Conservation (phyloP, 2,888 invertebrate genomes). For the Mesoligia furuncula region DNA sequence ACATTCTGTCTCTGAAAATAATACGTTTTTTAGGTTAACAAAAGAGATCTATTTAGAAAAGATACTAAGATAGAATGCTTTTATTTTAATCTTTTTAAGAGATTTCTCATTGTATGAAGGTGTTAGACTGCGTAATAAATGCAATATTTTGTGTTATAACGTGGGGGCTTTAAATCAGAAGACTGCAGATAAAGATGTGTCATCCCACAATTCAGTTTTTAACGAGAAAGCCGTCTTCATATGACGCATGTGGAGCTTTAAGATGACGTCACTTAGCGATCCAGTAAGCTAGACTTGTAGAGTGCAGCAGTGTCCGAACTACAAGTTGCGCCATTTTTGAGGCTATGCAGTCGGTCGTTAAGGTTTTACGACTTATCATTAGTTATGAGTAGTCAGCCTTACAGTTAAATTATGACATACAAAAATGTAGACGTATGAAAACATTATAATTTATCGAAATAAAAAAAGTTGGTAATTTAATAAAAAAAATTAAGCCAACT, state of each 20-base stretch:
- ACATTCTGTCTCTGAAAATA: neutral
- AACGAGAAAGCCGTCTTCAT: conserved; percentile 1
- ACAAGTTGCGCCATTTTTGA: conserved; percentile 6
- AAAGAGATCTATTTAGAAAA: neutral
- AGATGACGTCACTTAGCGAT: conserved; percentile 26
- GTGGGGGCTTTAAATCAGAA: neutral
- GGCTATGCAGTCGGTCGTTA: neutral
- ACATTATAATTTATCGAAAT: neutral
- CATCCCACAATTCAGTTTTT: neutral
- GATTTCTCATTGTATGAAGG: too few relatives aligned
- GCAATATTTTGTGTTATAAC: too few relatives aligned
- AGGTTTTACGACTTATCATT: neutral
- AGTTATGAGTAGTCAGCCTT: neutral
- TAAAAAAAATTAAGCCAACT: too few relatives aligned
- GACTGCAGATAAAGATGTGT: conserved; percentile 6
- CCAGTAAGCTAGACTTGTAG: neutral
- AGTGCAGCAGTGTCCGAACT: conserved; percentile 19
- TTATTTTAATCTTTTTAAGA: neutral
- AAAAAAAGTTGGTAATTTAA: too few relatives aligned
- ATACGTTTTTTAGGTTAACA: neutral
- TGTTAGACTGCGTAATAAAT: neutral
- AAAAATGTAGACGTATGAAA: neutral
- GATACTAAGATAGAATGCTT: neutral
- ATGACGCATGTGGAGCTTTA: conserved; percentile 14
- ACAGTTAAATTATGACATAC: neutral